Conservation (phyloP, 2,888 invertebrate species). For the Platerodrilus igneus region DNA sequence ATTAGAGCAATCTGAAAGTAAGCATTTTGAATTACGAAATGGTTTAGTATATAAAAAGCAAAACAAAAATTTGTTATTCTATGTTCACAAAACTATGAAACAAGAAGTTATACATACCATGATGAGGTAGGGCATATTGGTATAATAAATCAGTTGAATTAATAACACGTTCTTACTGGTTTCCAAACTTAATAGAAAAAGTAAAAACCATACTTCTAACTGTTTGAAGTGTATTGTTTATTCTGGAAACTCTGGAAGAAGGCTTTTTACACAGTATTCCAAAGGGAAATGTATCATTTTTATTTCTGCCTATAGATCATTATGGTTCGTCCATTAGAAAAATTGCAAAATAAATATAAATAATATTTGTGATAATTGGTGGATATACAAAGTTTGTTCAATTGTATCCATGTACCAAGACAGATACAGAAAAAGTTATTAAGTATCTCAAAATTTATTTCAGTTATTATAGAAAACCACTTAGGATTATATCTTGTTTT, state of each 20-base stretch:
- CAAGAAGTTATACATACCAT: conserved; percentile 1
- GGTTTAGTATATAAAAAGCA: conserved; percentile 3
- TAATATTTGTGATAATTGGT: too few species aligned
- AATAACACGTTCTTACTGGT: conserved; percentile 1
- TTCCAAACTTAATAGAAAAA: not conserved
- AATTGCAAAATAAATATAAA: too few species aligned
- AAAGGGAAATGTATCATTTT: conserved; percentile 4
- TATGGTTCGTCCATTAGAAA: too few species aligned
- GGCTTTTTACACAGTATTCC: not conserved
- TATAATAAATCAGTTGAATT: conserved; percentile 4
- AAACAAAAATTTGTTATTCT: not conserved
- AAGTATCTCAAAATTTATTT: too few species aligned
- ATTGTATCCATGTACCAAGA: too few species aligned
- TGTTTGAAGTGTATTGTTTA: conserved; percentile 5
- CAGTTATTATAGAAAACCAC: too few species aligned
- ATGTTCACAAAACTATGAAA: not conserved
- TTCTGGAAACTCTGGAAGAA: conserved; percentile 1
- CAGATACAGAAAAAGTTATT: too few species aligned
- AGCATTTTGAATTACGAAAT: conserved; percentile 2
- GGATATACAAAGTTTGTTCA: too few species aligned
- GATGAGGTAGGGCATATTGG: too few species aligned
- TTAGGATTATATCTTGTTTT: too few species aligned
- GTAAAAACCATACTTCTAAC: not conserved
- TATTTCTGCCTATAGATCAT: conserved; percentile 2
- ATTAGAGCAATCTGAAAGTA: not conserved